Percentiles rank a stretch among this genome's conserved stretches.
Conservation (phyloP, 2,797 vertebrate genomes). For the Malurus splendens region DNA sequence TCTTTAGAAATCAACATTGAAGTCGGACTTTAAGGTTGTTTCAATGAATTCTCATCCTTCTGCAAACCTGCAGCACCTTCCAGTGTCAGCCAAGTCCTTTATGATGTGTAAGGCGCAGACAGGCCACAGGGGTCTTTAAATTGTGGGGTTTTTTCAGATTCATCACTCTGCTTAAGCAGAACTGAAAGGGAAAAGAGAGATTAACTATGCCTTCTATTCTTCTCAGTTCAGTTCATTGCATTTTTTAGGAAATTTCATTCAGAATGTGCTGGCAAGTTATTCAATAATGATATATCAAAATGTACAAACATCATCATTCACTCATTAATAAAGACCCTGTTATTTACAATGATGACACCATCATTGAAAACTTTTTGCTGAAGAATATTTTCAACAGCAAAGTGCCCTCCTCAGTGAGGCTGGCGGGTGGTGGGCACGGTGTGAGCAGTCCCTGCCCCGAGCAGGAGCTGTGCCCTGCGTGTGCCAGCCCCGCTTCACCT, state of each 20-base stretch:
- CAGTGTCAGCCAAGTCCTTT: not conserved
- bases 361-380: not conserved
- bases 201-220: not conserved
- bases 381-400: no score
- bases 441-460: not conserved
- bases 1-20: slow-evolving; percentile 48
- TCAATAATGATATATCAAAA: not conserved
- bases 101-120: not conserved
- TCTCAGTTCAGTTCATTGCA: not conserved
- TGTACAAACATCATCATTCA: not conserved
- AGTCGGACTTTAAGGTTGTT: not conserved
- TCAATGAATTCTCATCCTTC: not conserved
- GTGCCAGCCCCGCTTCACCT: not conserved
- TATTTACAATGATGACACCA: not conserved
- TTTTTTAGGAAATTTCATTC: not conserved
- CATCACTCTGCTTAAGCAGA: not conserved
- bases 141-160: not conserved
- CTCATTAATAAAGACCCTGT: not conserved
- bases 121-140: not conserved
- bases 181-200: not conserved
- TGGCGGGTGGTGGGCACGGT: not conserved
- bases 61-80: not conserved
- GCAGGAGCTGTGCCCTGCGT: not conserved
- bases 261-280: not conserved
- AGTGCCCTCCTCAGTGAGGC: not conserved